Percentiles rank a stretch among this genome's conserved stretches.
phyloP scores from a whole-genome alignment of 1,140 invertebrate genomes.

The Aphelenchoides fujianensis region DNA sequence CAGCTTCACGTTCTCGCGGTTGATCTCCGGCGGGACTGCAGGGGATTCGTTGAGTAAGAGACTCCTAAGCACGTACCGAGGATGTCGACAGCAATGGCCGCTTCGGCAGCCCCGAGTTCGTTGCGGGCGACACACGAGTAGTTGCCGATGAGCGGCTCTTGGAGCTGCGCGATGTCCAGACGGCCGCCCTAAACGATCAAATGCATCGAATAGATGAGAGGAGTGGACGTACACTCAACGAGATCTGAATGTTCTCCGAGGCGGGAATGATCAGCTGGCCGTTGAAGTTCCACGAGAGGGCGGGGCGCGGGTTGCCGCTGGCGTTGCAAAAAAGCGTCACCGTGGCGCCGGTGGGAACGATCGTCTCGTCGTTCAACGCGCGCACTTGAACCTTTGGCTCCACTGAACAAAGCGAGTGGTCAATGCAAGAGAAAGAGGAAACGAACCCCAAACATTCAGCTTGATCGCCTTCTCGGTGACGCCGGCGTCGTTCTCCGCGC shows the following conservation, averaged over 20 bases:
- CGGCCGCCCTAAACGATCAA: conserved; percentile 46
- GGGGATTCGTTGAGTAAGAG: too few relatives aligned
- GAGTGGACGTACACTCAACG: conserved; percentile 42
- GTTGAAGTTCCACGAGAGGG: conserved; percentile 37
- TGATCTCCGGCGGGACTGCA: conserved; percentile 58
- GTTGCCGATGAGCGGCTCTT: conserved; percentile 44
- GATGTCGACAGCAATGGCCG: conserved; percentile 50
- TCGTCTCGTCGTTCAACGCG: conserved; percentile 26
- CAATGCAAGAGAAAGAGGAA: too few relatives aligned
- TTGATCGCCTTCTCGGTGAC: conserved; percentile 37
- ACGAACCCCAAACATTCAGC: conserved; percentile 56
- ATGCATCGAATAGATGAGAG: too few relatives aligned
- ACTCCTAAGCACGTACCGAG: conserved; percentile 35
- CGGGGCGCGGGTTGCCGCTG: conserved; percentile 52
- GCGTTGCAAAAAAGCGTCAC: conserved; percentile 53
- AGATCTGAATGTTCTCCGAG: conserved; percentile 43
- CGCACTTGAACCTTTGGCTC: conserved; percentile 36
- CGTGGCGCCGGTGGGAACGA: conserved; percentile 46
- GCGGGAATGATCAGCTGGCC: conserved; percentile 46
- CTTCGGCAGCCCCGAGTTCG: conserved; percentile 50
- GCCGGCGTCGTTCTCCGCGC: conserved; percentile 59
- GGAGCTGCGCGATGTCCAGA: conserved; percentile 51
- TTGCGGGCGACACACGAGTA: conserved; percentile 54
- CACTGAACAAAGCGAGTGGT: too few relatives aligned
- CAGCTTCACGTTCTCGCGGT: conserved; percentile 50